Base-by-base conservation (phyloP, 2,888 invertebrate genomes). In the Mactromeris polynyma region DNA sequence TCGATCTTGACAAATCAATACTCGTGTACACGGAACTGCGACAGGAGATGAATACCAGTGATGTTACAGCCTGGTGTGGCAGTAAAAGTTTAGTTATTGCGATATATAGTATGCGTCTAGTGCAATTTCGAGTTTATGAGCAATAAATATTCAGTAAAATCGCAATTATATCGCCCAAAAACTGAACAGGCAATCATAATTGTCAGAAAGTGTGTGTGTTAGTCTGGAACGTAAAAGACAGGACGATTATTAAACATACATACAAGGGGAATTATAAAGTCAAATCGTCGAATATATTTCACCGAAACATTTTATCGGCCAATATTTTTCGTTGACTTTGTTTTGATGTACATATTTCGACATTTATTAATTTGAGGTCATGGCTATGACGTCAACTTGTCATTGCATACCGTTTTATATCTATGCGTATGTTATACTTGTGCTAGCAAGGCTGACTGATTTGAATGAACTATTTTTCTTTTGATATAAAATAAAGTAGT, bases 1-100 rank as follows among this genome's bases (percentile, higher is more conserved):
- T 73, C 36, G 33, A 26, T 73, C 14, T 73, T 33, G 73, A 73
- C 17, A 19, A 73, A 73, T 73, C 73, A 73, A 73, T 73, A 73
- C 19, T 33, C 26, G 33, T 73, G 73, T 26, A 73, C 73, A 73
- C 31, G 33, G 33, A 33, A 11, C 17, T 33, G 26, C 36, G 17
- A 33, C 33, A 69, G 6, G 69, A 69, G 31, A 69, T 31, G 31
- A 69, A 73, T 73, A 36, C 73, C 33, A 36, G 33, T 14, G 73
- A 36, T 21, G 19, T 2, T 36, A 73, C 73, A 14, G 11, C 33
- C 7, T 73, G 4, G 14, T 73, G 33, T 73, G 73, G 17, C 14
- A 9, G 19, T 73, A 36, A 73, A 36, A 36, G 33, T 9, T 17
- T 11, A 17, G 33, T 73, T 73, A 73, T 73, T 36, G 73, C 1